phyloP scores from a whole-genome alignment of 2,888 invertebrate genomes.

The Glaucopsyche alexis region DNA sequence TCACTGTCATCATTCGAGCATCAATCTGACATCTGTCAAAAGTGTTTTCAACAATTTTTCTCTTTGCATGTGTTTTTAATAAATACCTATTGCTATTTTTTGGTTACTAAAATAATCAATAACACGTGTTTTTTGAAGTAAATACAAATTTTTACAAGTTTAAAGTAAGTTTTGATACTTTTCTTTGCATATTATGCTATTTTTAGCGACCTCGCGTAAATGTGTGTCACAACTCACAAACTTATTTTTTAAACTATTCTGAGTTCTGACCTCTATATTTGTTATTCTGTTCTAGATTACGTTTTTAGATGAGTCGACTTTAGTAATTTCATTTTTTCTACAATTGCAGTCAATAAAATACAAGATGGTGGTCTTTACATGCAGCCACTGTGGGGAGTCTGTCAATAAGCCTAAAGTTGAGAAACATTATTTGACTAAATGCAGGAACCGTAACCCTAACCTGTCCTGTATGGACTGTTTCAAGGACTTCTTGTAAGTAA shows the following conservation, averaged over 20 bases:
- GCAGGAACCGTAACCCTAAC: slow-evolving; percentile 83
- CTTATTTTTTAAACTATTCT: not conserved
- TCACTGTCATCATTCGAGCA: not conserved
- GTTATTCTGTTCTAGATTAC: not conserved
- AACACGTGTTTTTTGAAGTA: slow-evolving; percentile 18
- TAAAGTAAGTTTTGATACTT: not conserved
- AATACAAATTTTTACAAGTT: not conserved
- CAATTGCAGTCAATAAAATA: slow-evolving; percentile 3
- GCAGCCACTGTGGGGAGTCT: slow-evolving; percentile 94
- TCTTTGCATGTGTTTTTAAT: not conserved
- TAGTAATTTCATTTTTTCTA: not conserved
- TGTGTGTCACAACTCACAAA: not conserved
- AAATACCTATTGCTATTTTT: not conserved
- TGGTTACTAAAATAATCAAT: slow-evolving; percentile 22
- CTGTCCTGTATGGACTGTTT: slow-evolving; percentile 96
- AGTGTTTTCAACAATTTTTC: not conserved
- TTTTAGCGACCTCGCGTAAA: not conserved
- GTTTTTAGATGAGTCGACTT: not conserved
- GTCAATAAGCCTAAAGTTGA: slow-evolving; percentile 95
- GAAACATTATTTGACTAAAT: slow-evolving; percentile 89
- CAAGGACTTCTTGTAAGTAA: slow-evolving; percentile 89
- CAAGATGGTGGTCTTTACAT: slow-evolving; percentile 95
- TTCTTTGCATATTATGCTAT: not conserved
- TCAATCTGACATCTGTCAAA: slow-evolving; percentile 1
- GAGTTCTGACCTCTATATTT: not conserved